Base-by-base conservation (phyloP, 2,113 vertebrate species). In the Turnix velox region DNA sequence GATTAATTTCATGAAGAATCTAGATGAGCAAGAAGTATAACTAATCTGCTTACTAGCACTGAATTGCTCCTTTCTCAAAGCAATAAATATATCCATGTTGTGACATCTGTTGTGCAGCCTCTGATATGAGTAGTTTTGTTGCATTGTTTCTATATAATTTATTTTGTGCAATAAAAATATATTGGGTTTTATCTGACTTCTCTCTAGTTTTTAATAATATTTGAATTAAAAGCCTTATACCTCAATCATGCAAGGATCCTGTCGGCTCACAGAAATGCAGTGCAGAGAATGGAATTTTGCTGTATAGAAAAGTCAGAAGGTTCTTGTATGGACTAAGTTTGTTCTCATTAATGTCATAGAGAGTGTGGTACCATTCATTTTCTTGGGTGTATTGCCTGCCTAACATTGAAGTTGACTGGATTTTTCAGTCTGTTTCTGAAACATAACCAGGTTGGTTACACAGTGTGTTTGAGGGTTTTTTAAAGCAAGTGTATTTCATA, bases 131-230 rank as follows among this genome's bases (percentile, higher is more conserved):
- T 95, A 91, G 95, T 96, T 96, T 95, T 95, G 91, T 96, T 94
- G 95, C 94, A 87, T 96, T 96, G 96, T 97, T 97, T 96, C 94
- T 97, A 96, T 97, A 97, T 97, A 97, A 96, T 97, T 97, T 97
- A 97, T 97, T 97, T 97, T 97, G 96, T 97, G 95, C 94, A 96
- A 97, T 97, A 96, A 97, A 97, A 92, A 89, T 74, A 91, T 90
- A 74, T 96, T 90, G 96, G 85, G 92, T 95, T 96, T 96, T 95
- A 94, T 83, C 82, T 94, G 95, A 93, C 76, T 93, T 74, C 40
- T 82, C 39, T 94, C 52, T 94, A 18, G 25, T 94, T 94, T 95
- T 52, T 92, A 84, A 65, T 81, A 85, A 58, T 87, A 33, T 63
- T 73, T 87, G 23, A 88, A 85, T 87, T 91, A 67, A 91, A 88